phyloP scores from a whole-genome alignment of 1,140 invertebrate genomes.

The Sitobion miscanthi region DNA sequence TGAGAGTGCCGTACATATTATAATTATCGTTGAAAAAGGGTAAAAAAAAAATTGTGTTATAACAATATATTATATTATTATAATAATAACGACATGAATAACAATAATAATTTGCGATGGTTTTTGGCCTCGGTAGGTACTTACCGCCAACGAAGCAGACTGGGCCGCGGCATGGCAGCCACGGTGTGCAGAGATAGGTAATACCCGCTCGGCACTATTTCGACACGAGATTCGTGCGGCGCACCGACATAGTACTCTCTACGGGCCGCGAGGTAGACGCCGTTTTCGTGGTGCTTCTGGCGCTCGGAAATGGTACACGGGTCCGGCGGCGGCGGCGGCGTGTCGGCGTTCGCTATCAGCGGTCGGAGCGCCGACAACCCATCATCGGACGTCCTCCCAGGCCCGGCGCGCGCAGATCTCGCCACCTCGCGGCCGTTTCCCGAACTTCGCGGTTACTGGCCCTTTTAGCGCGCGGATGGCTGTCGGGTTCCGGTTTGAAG shows the following conservation, averaged over 20 bases:
- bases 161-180: slow-evolving; percentile 49
- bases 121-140: background rate
- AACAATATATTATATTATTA: background rate
- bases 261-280: slow-evolving; percentile 31
- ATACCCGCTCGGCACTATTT: slow-evolving; percentile 27
- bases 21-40: too few relatives aligned
- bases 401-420: background rate
- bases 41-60: background rate
- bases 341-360: background rate
- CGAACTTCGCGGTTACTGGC: background rate
- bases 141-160: slow-evolving; percentile 46
- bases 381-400: background rate
- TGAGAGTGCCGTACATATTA: background rate
- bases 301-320: background rate
- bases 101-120: background rate
- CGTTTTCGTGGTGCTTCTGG: slow-evolving; percentile 36
- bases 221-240: slow-evolving; percentile 20
- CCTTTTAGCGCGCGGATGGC: background rate
- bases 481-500: background rate
- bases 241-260: slow-evolving; percentile 39
- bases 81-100: too few relatives aligned
- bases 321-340: background rate
- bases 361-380: background rate
- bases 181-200: slow-evolving; percentile 32
- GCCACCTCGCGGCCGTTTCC: background rate